These are phyloP conservation scores for Ceratitis capitata DNA, from an alignment of 1,140 invertebrate species.

Conservation along the genomic window DNA sequence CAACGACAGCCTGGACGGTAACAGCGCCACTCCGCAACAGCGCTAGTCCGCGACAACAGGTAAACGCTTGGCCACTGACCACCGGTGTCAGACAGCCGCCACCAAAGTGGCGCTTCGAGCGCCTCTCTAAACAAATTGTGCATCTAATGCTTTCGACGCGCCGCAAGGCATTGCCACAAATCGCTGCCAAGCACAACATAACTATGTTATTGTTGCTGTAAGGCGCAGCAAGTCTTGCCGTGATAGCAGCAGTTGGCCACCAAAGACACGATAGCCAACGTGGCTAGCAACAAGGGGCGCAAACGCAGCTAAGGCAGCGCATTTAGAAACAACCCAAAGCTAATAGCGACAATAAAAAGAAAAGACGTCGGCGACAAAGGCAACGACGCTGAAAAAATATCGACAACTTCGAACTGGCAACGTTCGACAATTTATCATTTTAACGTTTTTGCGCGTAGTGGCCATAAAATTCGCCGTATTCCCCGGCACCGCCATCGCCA, in stretches of 20 bases:
- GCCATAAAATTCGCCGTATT: conserved; percentile 3
- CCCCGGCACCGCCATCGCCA: neutral
- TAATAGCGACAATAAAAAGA: conserved; percentile 2
- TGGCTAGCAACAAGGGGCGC: neutral
- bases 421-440: conserved; percentile 27
- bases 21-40: neutral
- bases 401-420: conserved; percentile 27
- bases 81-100: conserved; percentile 16
- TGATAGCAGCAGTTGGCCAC: neutral
- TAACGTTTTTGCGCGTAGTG: conserved; percentile 23
- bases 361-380: neutral
- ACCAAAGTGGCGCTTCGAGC: conserved; percentile 9
- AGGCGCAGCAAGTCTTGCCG: neutral
- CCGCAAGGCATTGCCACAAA: neutral
- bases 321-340: conserved; percentile 17
- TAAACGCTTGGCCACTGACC: neutral
- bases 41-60: conserved; percentile 12
- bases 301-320: neutral
- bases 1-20: neutral
- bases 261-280: neutral
- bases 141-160: conserved; percentile 30
- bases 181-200: neutral
- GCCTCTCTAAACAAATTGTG: conserved; percentile 31
- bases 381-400: neutral
- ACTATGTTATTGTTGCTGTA: neutral